Evolutionary conservation across 2,113 vertebrate species (phyloP), one percentile per base, ranked within the genome.

Genomic region (Ancistrus triradiatus): DNA sequence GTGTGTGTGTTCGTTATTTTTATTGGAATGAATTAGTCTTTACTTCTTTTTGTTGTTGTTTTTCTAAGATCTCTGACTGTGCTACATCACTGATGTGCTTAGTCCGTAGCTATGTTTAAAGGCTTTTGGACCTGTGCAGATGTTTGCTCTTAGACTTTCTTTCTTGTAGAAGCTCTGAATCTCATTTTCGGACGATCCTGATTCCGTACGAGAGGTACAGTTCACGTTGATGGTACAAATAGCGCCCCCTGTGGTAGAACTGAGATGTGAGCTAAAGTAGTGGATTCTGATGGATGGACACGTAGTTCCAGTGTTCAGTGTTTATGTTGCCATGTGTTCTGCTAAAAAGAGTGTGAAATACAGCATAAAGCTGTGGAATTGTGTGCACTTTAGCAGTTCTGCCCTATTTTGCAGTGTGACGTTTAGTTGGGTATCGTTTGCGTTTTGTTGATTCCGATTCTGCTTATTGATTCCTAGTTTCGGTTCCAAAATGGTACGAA

Each of bases 161-260:
- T 37, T 37, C 9, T 37, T 50, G 27, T n/a, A 50, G 24, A 50
- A 50, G 27, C 15, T 49, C 17, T n/a, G 19, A 49, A 18, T 8
- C 11, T 1, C 4, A 7, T 22, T n/a, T 56, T 33, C 15, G 40
- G 56, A 42, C 24, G 5, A 13, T 3, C 27, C 25, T 46, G 61
- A 63, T 33, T 43, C 49, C 1, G 25, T 28, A n/a, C 14, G 25
- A 15, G 25, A 63, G 61, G 61, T 63, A 44, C 49, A 53, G 24
- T 63, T 6, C 6, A 2, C 15, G 10, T 42, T 31, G 10, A 11
- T 3, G 2, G 4, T 43, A 8, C 4, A 43, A 8, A 43, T 63
- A 52, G 11, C 38, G 22, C 11, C 11, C 47, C 48, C 27, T 42
- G 13, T 42, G 37, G 24, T 63, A 31, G 24, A 35, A 31, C 2